A percentile compares a stretch with the other conserved stretches of the same genome.
Conservation (phyloP, 92 coral and sea anemone genomes). For the Muricea muricata region DNA sequence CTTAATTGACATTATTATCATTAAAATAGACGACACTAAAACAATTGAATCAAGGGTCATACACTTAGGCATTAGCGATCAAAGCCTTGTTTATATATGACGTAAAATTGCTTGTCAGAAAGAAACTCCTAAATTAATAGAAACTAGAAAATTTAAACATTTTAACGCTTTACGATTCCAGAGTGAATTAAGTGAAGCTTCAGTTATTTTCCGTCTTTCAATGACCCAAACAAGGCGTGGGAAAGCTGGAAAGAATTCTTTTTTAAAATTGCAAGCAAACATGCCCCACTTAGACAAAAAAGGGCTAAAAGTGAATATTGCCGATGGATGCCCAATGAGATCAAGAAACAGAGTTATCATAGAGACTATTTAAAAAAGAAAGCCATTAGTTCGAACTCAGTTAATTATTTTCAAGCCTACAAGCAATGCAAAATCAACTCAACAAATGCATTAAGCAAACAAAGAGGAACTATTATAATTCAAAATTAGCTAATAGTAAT, state of each 20-base stretch:
- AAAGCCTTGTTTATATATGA: not conserved
- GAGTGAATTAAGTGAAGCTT: not conserved
- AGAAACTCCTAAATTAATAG: no score
- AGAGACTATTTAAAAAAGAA: constrained; percentile 26
- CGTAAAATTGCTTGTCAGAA: no score
- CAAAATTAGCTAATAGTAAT: not conserved
- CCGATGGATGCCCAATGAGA: constrained; percentile 66
- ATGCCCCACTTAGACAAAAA: constrained; percentile 26
- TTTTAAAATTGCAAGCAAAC: not conserved
- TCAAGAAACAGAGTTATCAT: constrained; percentile 49
- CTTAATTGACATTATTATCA: not conserved
- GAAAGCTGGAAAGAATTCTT: constrained; percentile 22
- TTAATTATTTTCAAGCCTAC: not conserved
- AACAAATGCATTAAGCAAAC: not conserved
- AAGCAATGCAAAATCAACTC: not conserved
- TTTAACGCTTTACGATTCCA: not conserved
- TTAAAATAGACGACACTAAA: no score
- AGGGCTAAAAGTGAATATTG: constrained; percentile 57
- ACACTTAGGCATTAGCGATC: no score
- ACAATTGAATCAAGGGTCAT: no score
- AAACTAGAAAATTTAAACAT: not conserved
- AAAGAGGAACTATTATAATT: not conserved
- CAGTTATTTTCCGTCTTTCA: not conserved
- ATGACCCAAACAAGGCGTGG: constrained; percentile 21
- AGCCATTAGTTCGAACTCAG: not conserved